A percentile compares a stretch with the other conserved stretches of the same genome.
Conservation (phyloP, 1,140 invertebrate species). For the Saccostrea glomerata region DNA sequence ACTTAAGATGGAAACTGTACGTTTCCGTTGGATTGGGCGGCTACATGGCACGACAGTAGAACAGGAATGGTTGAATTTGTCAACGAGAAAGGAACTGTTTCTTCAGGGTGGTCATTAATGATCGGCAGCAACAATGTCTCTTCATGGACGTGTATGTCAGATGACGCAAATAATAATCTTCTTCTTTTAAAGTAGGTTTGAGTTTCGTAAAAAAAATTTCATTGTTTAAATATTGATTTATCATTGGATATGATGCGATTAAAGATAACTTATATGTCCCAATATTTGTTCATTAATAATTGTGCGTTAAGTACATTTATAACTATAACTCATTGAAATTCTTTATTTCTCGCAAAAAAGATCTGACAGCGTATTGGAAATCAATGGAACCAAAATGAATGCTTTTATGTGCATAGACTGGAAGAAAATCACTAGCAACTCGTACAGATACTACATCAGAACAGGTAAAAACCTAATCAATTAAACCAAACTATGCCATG, state of each 20-base stretch:
- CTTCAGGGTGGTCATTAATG: slow-evolving; percentile 42
- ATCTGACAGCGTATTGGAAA: slow-evolving; percentile 29
- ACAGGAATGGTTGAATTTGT: slow-evolving; percentile 37
- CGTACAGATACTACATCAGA: slow-evolving; percentile 44
- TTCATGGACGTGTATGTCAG: slow-evolving; percentile 50
- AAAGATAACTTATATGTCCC: background rate
- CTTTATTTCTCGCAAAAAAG: background rate
- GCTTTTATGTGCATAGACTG: slow-evolving; percentile 42
- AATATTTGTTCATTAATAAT: background rate
- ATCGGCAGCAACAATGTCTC: slow-evolving; percentile 34
- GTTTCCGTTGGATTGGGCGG: slow-evolving; percentile 49
- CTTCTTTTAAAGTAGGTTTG: slow-evolving; percentile 34
- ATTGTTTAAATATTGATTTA: no score
- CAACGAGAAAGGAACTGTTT: slow-evolving; percentile 25
- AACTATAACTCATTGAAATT: background rate
- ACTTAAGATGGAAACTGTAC: slow-evolving; percentile 51
- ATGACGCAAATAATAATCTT: slow-evolving; percentile 30
- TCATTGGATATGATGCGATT: background rate
- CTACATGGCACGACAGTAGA: slow-evolving; percentile 50
- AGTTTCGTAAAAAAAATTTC: background rate
- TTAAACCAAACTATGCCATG: background rate
- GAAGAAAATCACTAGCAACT: slow-evolving; percentile 46
- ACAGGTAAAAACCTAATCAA: slow-evolving; percentile 27
- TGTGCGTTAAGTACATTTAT: background rate
- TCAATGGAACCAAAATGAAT: slow-evolving; percentile 32